phyloP scores from a whole-genome alignment of 2,888 invertebrate species.

The Parnassius smintheus region DNA sequence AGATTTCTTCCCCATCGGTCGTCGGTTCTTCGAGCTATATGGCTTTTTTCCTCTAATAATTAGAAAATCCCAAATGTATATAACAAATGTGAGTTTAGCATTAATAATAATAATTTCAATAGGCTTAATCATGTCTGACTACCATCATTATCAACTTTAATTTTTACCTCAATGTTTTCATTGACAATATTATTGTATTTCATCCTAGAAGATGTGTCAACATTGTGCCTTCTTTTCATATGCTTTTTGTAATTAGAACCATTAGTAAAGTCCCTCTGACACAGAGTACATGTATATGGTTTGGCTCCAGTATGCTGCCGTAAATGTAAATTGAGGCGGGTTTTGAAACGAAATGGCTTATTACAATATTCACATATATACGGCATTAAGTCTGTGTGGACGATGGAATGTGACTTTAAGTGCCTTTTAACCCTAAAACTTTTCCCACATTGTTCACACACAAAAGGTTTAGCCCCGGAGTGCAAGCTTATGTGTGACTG shows the following conservation, averaged over 20 bases:
- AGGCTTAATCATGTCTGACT: slow-evolving; percentile 23
- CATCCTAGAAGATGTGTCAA: slow-evolving; percentile 55
- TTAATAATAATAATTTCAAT: neutral
- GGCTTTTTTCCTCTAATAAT: no score
- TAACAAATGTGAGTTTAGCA: neutral
- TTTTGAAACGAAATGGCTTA: slow-evolving; percentile 72
- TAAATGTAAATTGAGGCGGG: slow-evolving; percentile 65
- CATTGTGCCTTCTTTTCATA: slow-evolving; percentile 70
- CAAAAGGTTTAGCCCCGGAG: slow-evolving; percentile 66
- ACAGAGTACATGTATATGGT: slow-evolving; percentile 66
- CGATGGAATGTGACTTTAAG: slow-evolving; percentile 72
- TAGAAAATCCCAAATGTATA: no score
- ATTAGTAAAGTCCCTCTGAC: slow-evolving; percentile 71
- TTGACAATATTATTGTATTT: slow-evolving; percentile 22
- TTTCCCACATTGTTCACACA: slow-evolving; percentile 73
- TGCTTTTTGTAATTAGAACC: slow-evolving; percentile 75
- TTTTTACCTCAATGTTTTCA: slow-evolving; percentile 7
- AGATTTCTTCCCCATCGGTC: no score
- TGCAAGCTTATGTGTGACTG: slow-evolving; percentile 67
- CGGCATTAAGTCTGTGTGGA: slow-evolving; percentile 72
- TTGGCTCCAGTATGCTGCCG: slow-evolving; percentile 74
- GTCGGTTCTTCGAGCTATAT: no score
- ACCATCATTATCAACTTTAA: slow-evolving; percentile 16
- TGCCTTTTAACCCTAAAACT: slow-evolving; percentile 70
- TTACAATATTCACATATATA: slow-evolving; percentile 67